Evolutionary conservation across 92 coral and sea anemone genomes (phyloP).

Genomic region (Phenganax subtilis): DNA sequence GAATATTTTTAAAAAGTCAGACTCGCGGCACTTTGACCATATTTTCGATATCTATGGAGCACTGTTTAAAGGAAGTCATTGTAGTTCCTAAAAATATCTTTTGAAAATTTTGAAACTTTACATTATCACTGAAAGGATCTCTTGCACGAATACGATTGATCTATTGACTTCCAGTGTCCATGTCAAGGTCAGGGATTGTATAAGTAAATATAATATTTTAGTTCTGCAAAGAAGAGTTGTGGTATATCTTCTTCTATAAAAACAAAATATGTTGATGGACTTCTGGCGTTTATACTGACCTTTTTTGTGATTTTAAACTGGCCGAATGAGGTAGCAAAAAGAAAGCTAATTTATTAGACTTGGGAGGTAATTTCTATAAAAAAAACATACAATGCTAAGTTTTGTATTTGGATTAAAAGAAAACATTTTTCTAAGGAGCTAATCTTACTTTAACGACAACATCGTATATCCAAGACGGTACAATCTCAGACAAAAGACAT

Average conservation of each 20-base stretch:
- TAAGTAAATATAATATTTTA: no score
- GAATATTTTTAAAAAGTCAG: no score
- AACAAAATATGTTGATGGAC: neutral
- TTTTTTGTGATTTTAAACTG: slow-evolving; percentile 75
- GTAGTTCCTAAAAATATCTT: no score
- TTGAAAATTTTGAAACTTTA: no score
- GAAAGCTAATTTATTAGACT: slow-evolving; percentile 89
- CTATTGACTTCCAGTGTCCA: no score
- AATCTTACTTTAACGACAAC: slow-evolving; percentile 78
- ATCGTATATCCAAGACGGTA: slow-evolving; percentile 86
- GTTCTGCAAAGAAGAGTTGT: no score
- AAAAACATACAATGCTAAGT: slow-evolving; percentile 4
- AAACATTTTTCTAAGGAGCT: neutral
- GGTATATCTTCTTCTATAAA: neutral
- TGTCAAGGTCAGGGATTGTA: no score
- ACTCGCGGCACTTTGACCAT: no score
- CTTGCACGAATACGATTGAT: no score
- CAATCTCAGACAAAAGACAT: slow-evolving; percentile 76
- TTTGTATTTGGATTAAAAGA: neutral
- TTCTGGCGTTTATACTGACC: slow-evolving; percentile 45
- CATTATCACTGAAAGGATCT: no score
- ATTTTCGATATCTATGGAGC: no score
- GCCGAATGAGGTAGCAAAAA: slow-evolving; percentile 82
- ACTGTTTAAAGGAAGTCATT: no score
- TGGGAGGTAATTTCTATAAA: slow-evolving; percentile 70